Conservation (phyloP, 2,113 vertebrate species). For the Pterocles burchelli region DNA sequence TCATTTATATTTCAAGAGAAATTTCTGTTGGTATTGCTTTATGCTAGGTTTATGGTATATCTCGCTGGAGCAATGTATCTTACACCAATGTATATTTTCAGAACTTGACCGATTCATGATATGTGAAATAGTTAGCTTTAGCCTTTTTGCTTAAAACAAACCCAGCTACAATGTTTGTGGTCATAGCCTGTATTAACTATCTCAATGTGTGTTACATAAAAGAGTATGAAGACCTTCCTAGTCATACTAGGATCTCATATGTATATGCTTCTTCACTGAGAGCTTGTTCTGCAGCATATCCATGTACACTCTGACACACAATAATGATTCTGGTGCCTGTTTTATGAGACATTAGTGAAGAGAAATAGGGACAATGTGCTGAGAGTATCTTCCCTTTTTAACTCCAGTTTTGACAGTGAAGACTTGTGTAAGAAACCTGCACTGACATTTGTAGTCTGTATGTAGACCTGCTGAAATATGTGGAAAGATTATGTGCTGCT, state of each 20-base stretch:
- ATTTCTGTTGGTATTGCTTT: background rate
- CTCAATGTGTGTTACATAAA: background rate
- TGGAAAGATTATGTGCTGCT: background rate
- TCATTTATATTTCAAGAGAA: background rate
- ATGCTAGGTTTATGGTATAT: background rate
- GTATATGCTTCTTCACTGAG: background rate
- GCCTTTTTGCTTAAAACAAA: background rate
- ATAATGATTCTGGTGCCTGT: background rate
- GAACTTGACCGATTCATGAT: background rate
- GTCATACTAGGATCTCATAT: background rate
- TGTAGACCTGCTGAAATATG: background rate
- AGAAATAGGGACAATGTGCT: background rate
- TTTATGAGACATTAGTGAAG: background rate
- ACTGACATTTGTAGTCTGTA: background rate
- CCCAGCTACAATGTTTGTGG: background rate
- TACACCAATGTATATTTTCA: rapidly evolving
- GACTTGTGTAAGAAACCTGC: background rate
- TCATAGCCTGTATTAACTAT: background rate
- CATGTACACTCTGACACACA: background rate
- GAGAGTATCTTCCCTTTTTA: background rate
- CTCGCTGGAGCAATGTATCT: background rate
- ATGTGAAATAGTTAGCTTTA: background rate
- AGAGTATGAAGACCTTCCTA: background rate
- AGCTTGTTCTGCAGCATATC: background rate
- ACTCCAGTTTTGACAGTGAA: background rate